Base-by-base conservation (phyloP, 2,888 invertebrate genomes). In the Artemia sinica region DNA sequence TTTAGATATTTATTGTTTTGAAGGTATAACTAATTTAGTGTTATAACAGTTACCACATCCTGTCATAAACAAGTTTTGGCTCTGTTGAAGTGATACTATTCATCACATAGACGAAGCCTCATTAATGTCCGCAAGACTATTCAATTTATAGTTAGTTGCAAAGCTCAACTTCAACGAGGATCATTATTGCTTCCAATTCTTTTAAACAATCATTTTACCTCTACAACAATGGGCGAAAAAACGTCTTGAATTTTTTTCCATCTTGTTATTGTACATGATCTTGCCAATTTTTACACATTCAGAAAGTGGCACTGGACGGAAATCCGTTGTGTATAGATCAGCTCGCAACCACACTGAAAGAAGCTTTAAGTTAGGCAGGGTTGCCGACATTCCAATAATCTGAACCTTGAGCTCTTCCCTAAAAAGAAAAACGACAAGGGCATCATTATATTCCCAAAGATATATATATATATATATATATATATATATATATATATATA, bases 331-430 rank as follows among this genome's bases (percentile, higher is more conserved):
- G 77, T 86, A 96, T 51, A 92, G 78, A 75, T 89, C 89, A 12
- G 95, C 93, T 76, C 87, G 80, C n/a, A 98, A 79, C 92, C 97
- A 98, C 66, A 83, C 81, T 8, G 90, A 86, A 41, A 98, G 79
- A 58, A 88, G 78, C 71, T 84, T 79, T 69, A 95, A 82, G 81
- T 97, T 96, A 52, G 92, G 91, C 71, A 98, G 80, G 11, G 97
- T 98, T 8, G 98, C 98, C 67, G 95, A 96, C 96, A 98, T 98
- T 8, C 94, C 94, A 71, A 98, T 84, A 67, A 98, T 84, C 80
- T 96, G 94, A 73, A 94, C 86, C 69, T 84, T 78, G 6, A 85
- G 76, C 10, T 69, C 67, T 68, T 73, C 73, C 72, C 51, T 50
- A 63, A 58, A 70, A 8, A n/a, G 41, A 41, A 49, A 52, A 50